Evolutionary conservation across 2,888 invertebrate genomes (phyloP).

Genomic region (Steinernema carpocapsae): DNA sequence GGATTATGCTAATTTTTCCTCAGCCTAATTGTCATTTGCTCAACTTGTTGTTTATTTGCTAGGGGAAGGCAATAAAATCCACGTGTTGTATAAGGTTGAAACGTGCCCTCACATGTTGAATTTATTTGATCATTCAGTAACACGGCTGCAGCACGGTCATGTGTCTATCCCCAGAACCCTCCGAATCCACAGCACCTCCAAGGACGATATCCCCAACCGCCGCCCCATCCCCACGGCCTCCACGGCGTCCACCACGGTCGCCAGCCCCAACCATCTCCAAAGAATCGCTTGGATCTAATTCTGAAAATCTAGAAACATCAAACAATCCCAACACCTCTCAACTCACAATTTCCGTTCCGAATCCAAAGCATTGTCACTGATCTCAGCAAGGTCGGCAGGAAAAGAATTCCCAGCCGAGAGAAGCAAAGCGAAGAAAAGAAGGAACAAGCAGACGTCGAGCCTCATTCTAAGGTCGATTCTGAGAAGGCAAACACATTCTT

Average conservation of each 20-base stretch:
- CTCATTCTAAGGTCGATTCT: background rate
- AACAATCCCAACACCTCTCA: background rate
- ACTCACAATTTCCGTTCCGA: background rate
- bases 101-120: too few relatives aligned
- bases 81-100: too few relatives aligned
- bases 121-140: too few relatives aligned
- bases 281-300: background rate
- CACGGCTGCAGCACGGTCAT: too few relatives aligned
- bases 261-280: constrained; percentile 5
- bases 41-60: too few relatives aligned
- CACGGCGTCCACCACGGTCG: constrained; percentile 1
- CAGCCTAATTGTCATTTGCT: too few relatives aligned
- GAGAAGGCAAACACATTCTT: background rate
- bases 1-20: too few relatives aligned
- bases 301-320: background rate
- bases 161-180: background rate
- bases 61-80: too few relatives aligned
- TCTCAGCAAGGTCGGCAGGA: background rate
- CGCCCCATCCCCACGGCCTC: constrained; percentile 18
- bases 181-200: background rate
- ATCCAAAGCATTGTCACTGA: background rate
- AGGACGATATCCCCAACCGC: background rate
- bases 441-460: background rate
- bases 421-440: background rate
- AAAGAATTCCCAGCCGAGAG: background rate